Percentiles rank a stretch among this genome's conserved stretches.
Evolutionary conservation across 2,113 vertebrate genomes (phyloP).

Genomic region (Zosterops lateralis): DNA sequence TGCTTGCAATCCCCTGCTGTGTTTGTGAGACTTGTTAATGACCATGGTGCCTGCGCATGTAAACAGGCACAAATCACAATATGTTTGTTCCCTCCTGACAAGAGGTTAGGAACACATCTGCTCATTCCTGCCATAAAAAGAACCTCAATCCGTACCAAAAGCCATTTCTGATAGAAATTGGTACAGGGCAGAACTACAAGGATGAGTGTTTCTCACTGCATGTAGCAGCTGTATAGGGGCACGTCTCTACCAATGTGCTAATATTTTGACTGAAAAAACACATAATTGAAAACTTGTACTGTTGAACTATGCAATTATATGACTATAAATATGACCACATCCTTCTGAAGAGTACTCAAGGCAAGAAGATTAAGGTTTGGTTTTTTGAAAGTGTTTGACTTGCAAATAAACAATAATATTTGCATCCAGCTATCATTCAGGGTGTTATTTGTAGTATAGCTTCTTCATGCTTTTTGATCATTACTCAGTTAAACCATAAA

Average conservation of each 20-base stretch:
- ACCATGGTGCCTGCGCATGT: not conserved
- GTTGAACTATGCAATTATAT: not conserved
- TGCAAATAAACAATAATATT: not conserved
- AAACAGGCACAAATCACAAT: not conserved
- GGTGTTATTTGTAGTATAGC: not conserved
- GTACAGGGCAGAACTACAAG: not conserved
- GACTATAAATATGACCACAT: accelerated
- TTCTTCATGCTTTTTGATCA: not conserved
- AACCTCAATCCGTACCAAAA: slow-evolving; percentile 68
- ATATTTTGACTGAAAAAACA: not conserved
- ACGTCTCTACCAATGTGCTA: not conserved
- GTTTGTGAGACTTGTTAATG: not conserved
- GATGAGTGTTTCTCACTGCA: not conserved
- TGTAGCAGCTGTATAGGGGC: not conserved
- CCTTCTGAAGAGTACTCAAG: not conserved
- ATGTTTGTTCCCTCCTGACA: slow-evolving; percentile 5
- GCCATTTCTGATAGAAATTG: slow-evolving; percentile 34
- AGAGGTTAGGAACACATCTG: not conserved
- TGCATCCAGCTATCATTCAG: not conserved
- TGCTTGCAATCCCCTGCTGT: not conserved
- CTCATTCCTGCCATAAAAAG: slow-evolving; percentile 5
- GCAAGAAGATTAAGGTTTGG: not conserved
- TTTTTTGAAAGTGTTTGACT: not conserved
- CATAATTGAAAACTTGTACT: not conserved
- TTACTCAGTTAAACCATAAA: not conserved